Conservation (phyloP, 2,888 invertebrate species). For the Brachypterus glaber region DNA sequence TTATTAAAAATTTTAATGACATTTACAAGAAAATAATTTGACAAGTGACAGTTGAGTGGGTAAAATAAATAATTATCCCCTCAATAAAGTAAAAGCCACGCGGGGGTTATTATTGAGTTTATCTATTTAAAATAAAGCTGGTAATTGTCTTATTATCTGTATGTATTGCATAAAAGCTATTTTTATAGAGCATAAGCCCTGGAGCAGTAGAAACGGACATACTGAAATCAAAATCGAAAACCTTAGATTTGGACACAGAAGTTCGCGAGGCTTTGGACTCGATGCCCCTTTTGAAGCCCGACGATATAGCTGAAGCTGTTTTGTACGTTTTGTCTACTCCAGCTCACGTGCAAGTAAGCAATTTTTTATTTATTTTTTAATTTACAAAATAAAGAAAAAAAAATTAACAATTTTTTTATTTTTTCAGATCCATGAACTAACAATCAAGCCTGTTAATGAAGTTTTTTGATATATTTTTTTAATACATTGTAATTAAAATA, state of each 20-base stretch:
- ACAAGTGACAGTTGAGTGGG: too few species aligned
- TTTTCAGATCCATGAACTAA: constrained; percentile 14
- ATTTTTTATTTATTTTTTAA: too few species aligned
- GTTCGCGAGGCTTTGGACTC: constrained; percentile 2
- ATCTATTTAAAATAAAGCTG: too few species aligned
- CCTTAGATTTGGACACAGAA: not conserved
- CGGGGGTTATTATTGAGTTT: too few species aligned
- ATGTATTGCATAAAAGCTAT: not conserved
- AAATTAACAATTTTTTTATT: constrained; percentile 1
- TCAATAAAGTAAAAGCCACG: too few species aligned
- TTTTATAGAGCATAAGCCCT: constrained; percentile 29
- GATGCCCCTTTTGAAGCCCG: constrained; percentile 11
- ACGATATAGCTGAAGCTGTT: constrained; percentile 23
- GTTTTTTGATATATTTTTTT: constrained; percentile 6
- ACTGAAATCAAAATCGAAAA: constrained; percentile 7
- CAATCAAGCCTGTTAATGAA: constrained; percentile 10
- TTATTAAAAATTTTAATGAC: too few species aligned
- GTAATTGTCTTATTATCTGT: too few species aligned
- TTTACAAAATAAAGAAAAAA: not conserved
- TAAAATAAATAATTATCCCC: too few species aligned
- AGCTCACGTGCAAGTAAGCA: constrained; percentile 24
- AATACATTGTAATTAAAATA: too few species aligned
- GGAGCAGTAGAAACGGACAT: constrained; percentile 24
- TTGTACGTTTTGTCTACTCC: constrained; percentile 23
- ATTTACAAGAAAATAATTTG: too few species aligned